Percentiles rank a stretch among this genome's conserved stretches.
Evolutionary conservation across 2,113 vertebrate genomes (phyloP).

Genomic region (Muscicapa adusta): DNA sequence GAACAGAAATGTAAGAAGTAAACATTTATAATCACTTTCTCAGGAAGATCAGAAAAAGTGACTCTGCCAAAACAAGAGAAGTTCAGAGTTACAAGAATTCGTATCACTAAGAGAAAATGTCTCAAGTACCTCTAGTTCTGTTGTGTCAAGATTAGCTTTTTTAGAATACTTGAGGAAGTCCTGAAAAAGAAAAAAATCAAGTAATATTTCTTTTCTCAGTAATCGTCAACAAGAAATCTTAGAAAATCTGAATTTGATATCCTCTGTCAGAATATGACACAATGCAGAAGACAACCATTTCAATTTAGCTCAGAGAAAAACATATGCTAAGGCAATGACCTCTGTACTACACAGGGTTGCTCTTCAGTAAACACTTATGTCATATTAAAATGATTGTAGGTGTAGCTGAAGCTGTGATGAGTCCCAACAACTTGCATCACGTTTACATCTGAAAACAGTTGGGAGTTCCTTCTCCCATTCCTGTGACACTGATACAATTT

Average conservation of each 20-base stretch:
- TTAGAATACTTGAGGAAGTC: constrained; percentile 95
- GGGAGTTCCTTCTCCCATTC: background rate
- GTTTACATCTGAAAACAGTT: background rate
- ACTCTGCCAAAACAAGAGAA: background rate
- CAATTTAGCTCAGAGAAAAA: background rate
- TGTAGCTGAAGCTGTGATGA: background rate
- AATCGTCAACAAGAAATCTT: background rate
- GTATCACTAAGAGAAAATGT: background rate
- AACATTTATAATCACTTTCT: background rate
- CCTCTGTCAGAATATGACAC: background rate
- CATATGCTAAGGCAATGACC: background rate
- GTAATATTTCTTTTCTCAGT: background rate
- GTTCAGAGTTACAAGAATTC: background rate
- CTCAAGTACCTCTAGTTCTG: constrained; percentile 87
- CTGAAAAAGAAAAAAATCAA: constrained; percentile 61
- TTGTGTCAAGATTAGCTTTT: constrained; percentile 89
- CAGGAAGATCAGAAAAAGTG: background rate
- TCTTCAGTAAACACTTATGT: background rate
- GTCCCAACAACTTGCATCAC: background rate
- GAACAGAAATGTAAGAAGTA: background rate
- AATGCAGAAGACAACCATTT: background rate
- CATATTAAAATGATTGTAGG: background rate
- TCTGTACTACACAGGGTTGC: background rate
- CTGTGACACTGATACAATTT: background rate
- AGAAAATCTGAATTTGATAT: background rate